These are phyloP conservation scores for Lepilemur ruficaudatus DNA, from an alignment of 2,797 vertebrate genomes.

Conservation along the genomic window DNA sequence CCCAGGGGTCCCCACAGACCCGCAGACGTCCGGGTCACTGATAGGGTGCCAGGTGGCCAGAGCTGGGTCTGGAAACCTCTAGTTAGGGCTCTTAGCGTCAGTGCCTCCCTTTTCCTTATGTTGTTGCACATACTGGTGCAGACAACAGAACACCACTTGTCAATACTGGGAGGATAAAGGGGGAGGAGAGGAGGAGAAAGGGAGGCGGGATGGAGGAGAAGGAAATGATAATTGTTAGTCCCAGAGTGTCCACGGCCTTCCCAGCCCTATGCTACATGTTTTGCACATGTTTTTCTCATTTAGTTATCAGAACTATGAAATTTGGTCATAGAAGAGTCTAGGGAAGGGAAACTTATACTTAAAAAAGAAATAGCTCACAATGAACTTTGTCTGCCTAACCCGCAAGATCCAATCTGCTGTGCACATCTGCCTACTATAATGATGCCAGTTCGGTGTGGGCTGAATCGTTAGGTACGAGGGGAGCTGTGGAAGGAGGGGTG, in stretches of 20 bases:
- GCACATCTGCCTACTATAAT: neutral
- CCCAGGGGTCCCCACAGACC: neutral
- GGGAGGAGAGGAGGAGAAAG: neutral
- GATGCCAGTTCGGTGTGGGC: neutral
- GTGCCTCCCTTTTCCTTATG: accelerated
- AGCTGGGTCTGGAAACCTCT: neutral
- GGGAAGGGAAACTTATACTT: neutral
- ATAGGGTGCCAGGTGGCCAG: neutral
- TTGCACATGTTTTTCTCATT: neutral
- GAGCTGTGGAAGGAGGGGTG: neutral
- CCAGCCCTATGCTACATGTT: neutral
- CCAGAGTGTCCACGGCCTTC: neutral
- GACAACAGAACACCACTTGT: neutral
- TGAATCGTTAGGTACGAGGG: neutral
- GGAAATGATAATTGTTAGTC: neutral
- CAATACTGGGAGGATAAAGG: neutral
- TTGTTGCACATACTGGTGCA: neutral
- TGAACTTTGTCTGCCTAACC: neutral
- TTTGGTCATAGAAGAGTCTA: neutral
- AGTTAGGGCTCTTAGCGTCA: neutral
- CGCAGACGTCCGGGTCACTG: neutral
- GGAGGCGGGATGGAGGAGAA: neutral
- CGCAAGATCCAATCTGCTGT: neutral
- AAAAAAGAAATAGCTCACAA: neutral
- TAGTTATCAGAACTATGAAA: neutral